These are phyloP conservation scores for Pangasius mekongensis DNA, from an alignment of 2,797 vertebrate genomes.

Conservation along the genomic window DNA sequence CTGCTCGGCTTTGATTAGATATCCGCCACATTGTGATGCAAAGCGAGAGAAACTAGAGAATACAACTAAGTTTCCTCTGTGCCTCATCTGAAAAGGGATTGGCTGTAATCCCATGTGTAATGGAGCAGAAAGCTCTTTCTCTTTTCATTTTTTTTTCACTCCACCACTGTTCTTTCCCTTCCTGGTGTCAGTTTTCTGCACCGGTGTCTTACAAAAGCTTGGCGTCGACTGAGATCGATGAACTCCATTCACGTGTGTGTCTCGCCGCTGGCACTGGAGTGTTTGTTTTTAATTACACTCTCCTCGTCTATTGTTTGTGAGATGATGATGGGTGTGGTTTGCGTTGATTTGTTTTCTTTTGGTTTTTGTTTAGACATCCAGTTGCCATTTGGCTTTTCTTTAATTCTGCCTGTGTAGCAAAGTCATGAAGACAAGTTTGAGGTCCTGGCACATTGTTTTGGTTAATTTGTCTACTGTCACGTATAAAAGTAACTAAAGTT, in stretches of 20 bases:
- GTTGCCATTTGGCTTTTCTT: conserved; percentile 17
- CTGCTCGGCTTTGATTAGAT: conserved; percentile 62
- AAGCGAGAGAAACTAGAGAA: conserved; percentile 53
- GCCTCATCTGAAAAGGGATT: conserved; percentile 54
- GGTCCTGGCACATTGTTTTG: background rate
- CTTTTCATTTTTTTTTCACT: conserved; percentile 32
- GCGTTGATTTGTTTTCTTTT: conserved; percentile 26
- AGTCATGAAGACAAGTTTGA: background rate
- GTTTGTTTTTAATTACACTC: conserved; percentile 60
- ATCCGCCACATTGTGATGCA: conserved; percentile 60
- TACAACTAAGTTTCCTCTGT: conserved; percentile 49
- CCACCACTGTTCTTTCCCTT: conserved; percentile 50
- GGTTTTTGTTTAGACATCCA: conserved; percentile 5
- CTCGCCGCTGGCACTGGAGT: conserved; percentile 12
- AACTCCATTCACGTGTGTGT: conserved; percentile 39
- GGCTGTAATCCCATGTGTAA: conserved; percentile 59
- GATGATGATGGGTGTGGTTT: conserved; percentile 42
- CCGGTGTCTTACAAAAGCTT: conserved; percentile 47
- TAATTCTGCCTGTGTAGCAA: background rate
- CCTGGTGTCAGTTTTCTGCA: conserved; percentile 55
- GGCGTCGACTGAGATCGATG: conserved; percentile 57
- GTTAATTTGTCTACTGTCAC: background rate
- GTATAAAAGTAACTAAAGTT: background rate
- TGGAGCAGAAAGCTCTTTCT: conserved; percentile 47
- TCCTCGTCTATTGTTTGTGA: conserved; percentile 38